Base-by-base conservation (phyloP, 2,797 vertebrate genomes). In the Denticeps clupeoides region DNA sequence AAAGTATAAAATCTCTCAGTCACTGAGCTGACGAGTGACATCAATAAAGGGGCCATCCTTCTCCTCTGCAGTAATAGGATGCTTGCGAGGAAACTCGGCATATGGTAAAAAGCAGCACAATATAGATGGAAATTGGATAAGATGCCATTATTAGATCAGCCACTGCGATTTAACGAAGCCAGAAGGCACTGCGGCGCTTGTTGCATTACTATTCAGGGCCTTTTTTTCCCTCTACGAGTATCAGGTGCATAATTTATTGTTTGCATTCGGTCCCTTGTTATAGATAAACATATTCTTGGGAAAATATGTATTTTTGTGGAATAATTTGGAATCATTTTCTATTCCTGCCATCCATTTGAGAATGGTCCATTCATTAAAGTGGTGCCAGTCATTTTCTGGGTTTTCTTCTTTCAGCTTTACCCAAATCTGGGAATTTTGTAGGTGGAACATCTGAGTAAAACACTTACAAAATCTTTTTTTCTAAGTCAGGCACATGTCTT, bases 51-150 rank as follows among this genome's bases (percentile, higher is more conserved):
- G 26, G 53, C 45, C 28, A 29, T 33, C 37, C 21, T 54, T 53
- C 13, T 45, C 56, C 48, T 41, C 31, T 56, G 46, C 23, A 58
- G 24, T 46, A 62, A 60, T 63, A 46, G 24, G 45, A 11, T 41
- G 26, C 47, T 55, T 41, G 38, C 33, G 44, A 26, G 25, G 45
- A 41, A 48, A 40, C 49, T 22, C n/a, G 52, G 40, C 37, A 26
- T 45, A 60, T 51, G 15, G 1, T 44, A 49, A 59, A n/a, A 58
- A 42, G 41, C 31, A 19, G 52, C 51, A 51, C 59, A 69, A 72
- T 70, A 62, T 70, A 53, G 64, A 73, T 66, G 68, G 57, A 66
- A 69, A 77, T 75, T 4, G 65, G 60, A 73, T 70, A 67, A 59
- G 60, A 57, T 51, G 56, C 49, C 18, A 41, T 56, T 68, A 63